Evolutionary conservation across 2,113 vertebrate species (phyloP).

Genomic region (Serilophus lunatus): DNA sequence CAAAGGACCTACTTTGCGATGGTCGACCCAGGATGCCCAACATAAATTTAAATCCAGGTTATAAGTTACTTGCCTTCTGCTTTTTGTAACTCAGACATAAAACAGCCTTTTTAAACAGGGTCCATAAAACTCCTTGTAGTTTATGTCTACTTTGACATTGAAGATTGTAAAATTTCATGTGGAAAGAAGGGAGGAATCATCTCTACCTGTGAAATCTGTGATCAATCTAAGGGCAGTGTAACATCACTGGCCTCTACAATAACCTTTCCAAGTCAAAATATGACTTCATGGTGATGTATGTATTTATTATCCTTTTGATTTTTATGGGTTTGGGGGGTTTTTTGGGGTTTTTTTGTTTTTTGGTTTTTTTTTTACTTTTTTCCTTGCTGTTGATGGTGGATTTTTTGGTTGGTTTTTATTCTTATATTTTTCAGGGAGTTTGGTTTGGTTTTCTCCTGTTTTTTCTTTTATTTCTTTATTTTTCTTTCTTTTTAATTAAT

Average conservation of each 20-base stretch:
- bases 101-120: background rate
- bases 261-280: background rate
- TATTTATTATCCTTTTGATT: background rate
- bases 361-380: background rate
- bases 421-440: background rate
- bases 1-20: background rate
- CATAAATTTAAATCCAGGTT: background rate
- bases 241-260: background rate
- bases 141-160: background rate
- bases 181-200: background rate
- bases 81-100: background rate
- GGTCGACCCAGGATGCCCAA: background rate
- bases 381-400: background rate
- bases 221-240: background rate
- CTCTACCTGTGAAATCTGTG: background rate
- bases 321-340: background rate
- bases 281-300: accelerated
- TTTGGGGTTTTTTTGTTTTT: too few relatives aligned
- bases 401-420: background rate
- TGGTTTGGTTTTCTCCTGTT: accelerated
- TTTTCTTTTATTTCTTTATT: background rate
- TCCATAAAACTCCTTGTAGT: background rate
- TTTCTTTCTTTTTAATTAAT: background rate
- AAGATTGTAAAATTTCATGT: background rate
- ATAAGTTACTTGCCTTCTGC: background rate